phyloP scores from a whole-genome alignment of 2,113 vertebrate species.

The Stictonetta naevosa region DNA sequence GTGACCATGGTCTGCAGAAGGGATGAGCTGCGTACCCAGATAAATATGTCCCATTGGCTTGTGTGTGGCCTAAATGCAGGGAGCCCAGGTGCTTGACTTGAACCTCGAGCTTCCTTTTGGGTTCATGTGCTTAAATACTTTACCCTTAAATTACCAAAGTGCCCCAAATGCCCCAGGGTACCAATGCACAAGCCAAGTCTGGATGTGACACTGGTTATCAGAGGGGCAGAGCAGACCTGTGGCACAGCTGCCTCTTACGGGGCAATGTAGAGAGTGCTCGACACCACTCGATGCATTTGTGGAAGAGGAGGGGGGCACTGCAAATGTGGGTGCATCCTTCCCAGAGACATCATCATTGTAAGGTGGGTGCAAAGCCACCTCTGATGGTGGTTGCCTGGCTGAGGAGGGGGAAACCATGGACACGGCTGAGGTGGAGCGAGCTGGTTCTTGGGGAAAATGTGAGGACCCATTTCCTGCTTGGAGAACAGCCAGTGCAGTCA shows the following conservation, averaged over 20 bases:
- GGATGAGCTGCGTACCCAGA: background rate
- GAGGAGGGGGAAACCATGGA: background rate
- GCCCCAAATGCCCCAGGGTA: background rate
- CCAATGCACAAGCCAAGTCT: background rate
- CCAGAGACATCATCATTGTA: background rate
- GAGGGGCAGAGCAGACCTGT: background rate
- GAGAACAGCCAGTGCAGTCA: background rate
- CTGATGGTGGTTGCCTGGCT: background rate
- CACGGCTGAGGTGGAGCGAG: background rate
- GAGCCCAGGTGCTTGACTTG: background rate
- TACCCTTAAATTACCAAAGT: background rate
- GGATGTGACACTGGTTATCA: background rate
- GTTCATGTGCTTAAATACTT: background rate
- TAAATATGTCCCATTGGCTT: background rate
- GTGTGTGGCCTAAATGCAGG: background rate
- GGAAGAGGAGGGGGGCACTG: background rate
- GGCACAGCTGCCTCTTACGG: background rate
- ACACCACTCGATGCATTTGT: accelerated
- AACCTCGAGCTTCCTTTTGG: background rate
- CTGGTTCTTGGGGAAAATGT: background rate
- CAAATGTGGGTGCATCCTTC: accelerated
- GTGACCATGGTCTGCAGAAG: background rate
- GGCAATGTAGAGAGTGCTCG: background rate
- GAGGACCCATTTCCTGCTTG: background rate
- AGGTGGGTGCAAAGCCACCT: background rate